These are phyloP conservation scores for Spinus olivaceus DNA, from an alignment of 2,797 vertebrate genomes.

Conservation along the genomic window DNA sequence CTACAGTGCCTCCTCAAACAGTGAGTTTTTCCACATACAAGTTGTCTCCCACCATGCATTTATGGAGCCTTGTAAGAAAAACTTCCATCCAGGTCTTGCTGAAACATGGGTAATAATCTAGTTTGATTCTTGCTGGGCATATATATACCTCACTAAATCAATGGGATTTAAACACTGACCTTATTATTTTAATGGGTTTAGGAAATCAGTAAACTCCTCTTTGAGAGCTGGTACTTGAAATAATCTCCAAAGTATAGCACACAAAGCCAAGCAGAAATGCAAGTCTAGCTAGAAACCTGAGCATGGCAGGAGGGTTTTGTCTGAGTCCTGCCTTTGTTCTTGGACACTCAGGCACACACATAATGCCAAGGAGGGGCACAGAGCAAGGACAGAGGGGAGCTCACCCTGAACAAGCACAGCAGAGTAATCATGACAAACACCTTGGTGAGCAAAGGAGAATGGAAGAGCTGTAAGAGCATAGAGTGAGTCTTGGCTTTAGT, in stretches of 20 bases:
- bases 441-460: neutral
- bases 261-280: neutral
- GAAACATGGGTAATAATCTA: neutral
- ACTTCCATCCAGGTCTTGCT: neutral
- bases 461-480: neutral
- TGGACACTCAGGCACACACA: neutral
- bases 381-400: neutral
- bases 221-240: neutral
- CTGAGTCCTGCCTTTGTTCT: neutral
- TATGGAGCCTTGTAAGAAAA: neutral
- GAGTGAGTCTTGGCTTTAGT: neutral
- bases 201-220: neutral
- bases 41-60: neutral
- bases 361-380: neutral
- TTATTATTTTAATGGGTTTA: neutral
- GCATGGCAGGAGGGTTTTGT: neutral
- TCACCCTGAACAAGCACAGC: neutral
- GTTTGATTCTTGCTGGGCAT: neutral
- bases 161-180: neutral
- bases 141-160: neutral
- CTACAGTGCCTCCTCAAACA: neutral
- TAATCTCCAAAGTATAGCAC: neutral
- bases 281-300: neutral
- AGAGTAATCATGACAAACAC: neutral
- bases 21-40: neutral